These are phyloP conservation scores for Podarcis siculus DNA, from an alignment of 2,797 vertebrate genomes.

Conservation along the genomic window DNA sequence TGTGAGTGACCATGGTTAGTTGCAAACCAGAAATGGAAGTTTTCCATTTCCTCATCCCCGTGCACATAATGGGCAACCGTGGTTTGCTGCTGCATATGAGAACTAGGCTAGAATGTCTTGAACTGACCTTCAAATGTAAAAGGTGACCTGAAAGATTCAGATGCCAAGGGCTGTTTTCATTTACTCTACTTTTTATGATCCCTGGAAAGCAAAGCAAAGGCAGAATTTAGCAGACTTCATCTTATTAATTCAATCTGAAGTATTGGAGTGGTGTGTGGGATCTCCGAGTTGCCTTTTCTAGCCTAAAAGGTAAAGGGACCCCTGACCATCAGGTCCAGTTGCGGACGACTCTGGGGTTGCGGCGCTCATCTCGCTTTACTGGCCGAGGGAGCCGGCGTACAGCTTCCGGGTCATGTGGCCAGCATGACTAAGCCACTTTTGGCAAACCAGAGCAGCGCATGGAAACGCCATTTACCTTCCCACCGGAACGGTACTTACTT, in stretches of 20 bases:
- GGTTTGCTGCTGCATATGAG: not conserved
- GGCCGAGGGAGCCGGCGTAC: too few relatives aligned
- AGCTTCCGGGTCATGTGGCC: too few relatives aligned
- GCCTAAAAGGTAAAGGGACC: not conserved
- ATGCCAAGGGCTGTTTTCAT: not conserved
- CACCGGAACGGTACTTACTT: too few relatives aligned
- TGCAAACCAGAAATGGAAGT: not conserved
- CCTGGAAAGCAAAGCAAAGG: not conserved
- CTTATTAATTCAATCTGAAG: not conserved
- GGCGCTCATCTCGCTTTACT: too few relatives aligned
- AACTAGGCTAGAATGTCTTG: not conserved
- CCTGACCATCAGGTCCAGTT: too few relatives aligned
- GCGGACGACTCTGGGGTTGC: too few relatives aligned
- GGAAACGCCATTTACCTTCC: too few relatives aligned
- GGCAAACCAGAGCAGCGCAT: too few relatives aligned
- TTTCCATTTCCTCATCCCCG: not conserved
- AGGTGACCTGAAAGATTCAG: not conserved
- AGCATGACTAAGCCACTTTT: too few relatives aligned
- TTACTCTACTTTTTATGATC: not conserved
- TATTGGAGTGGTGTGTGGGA: not conserved
- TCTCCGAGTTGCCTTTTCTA: not conserved
- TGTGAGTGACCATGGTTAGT: not conserved
- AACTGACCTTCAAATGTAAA: not conserved
- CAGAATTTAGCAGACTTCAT: not conserved
- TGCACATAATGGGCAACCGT: not conserved